Conservation (phyloP, 2,888 invertebrate species). For the Caenorhabditis sp. region DNA sequence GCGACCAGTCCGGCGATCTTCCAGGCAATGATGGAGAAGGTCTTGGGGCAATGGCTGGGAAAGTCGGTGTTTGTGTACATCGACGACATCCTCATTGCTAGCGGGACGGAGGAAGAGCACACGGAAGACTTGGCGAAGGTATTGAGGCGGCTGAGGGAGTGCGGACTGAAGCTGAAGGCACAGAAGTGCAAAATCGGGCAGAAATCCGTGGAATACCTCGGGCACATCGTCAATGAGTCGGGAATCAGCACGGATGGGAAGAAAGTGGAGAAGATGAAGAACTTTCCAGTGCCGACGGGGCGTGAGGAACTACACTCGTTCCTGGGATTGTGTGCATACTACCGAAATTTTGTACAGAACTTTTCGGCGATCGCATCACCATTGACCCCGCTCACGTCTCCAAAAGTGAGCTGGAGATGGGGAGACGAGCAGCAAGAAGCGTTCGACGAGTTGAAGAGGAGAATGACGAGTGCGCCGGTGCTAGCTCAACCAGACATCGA, state of each 20-base stretch:
- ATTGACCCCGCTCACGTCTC: conserved; percentile 47
- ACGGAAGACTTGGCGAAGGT: conserved; percentile 35
- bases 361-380: conserved; percentile 58
- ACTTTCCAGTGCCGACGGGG: background rate
- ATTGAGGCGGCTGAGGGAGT: conserved; percentile 14
- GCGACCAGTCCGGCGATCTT: conserved; percentile 69
- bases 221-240: background rate
- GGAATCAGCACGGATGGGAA: conserved; percentile 1
- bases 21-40: conserved; percentile 63
- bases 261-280: conserved; percentile 19
- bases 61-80: conserved; percentile 59
- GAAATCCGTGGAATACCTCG: conserved; percentile 4
- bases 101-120: conserved; percentile 49
- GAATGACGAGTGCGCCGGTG: conserved; percentile 40
- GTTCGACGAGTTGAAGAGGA: conserved; percentile 55
- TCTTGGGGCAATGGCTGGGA: conserved; percentile 44
- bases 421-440: conserved; percentile 27
- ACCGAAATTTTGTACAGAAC: conserved; percentile 62
- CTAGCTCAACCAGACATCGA: conserved; percentile 62
- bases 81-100: conserved; percentile 67
- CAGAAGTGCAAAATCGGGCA: conserved; percentile 11
- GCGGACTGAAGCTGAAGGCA: conserved; percentile 8
- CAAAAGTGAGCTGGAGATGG: conserved; percentile 52
- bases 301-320: conserved; percentile 3
- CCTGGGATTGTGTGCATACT: conserved; percentile 64